Conservation (phyloP, 2,797 vertebrate species). For the Erithacus rubecula region DNA sequence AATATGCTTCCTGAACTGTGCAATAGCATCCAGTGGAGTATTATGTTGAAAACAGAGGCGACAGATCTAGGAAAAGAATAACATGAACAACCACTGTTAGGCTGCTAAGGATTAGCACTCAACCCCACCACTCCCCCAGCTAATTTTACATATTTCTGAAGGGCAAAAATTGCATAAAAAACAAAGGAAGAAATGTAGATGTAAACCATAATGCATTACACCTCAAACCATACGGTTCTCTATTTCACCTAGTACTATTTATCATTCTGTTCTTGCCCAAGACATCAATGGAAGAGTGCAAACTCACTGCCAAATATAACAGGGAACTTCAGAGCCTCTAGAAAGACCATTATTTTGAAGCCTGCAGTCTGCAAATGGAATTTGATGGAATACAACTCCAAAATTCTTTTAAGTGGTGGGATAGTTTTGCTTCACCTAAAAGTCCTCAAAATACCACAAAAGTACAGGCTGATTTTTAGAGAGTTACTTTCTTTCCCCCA, state of each 20-base stretch:
- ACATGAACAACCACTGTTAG: not conserved
- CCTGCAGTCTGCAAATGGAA: not conserved
- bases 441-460: not conserved
- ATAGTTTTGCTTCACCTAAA: not conserved
- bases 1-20: constrained; percentile 96
- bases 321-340: not conserved
- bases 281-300: not conserved
- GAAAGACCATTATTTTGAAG: not conserved
- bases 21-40: constrained; percentile 95
- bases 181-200: not conserved
- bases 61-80: constrained; percentile 83
- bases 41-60: constrained; percentile 98
- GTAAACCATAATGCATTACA: not conserved
- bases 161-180: not conserved
- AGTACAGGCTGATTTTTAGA: not conserved
- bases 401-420: not conserved
- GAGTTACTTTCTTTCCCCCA: not conserved
- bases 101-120: not conserved
- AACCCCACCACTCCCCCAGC: rapidly evolving
- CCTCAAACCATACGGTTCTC: not conserved
- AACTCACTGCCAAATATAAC: not conserved
- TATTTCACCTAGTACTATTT: not conserved
- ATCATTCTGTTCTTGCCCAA: not conserved
- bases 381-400: not conserved
- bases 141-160: not conserved